Evolutionary conservation across 53 echinoderm and acorn worm genomes (phyloP), one percentile per base, ranked within the genome.

Genomic region (Glandiceps talaboti): DNA sequence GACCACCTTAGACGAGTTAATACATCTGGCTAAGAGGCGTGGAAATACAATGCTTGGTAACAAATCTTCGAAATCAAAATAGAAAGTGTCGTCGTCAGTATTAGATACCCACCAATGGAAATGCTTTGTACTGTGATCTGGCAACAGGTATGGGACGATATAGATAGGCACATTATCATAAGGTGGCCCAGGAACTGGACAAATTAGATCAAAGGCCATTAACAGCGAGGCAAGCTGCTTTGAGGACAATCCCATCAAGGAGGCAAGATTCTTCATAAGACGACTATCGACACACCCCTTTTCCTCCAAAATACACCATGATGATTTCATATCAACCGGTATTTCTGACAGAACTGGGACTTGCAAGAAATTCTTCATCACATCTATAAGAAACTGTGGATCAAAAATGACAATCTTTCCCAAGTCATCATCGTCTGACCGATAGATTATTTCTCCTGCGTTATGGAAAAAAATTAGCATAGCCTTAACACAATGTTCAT

Each of bases 371-470:
- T 6, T 45, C 20, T 45, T 45, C 79, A 86, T 29, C 78, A 86
- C 79, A 72, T 86, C 86, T 30, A 86, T 14, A 28, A 86, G 86
- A 28, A 29, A 28, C 73, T 87, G 87, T 25, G 87, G 83, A 27
- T 72, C 29, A 26, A 87, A 73, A 32, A 87, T 75, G 32, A 83
- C 80, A 82, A 45, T 83, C 76, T 87, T 45, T 29, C 83, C 79
- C 72, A 87, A 45, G 25, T 75, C 73, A 26, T 75, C 20, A 64
- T 87, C 87, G 76, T 87, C 80, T 1, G 75, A 28, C 26, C 80
- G 32, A 76, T 83, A 87, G 6, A 45, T 45, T 45, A 45, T 45
- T 20, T 45, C 64, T 20, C 64, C 64, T 12, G 64, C 64, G 6
- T 20, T 6, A 20, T 45, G 64, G 20, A 45, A 45, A 45, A 45